Percentiles rank a stretch among this genome's conserved stretches.
Evolutionary conservation across 1,140 invertebrate species (phyloP).

Genomic region (Pectinophora gossypiella): DNA sequence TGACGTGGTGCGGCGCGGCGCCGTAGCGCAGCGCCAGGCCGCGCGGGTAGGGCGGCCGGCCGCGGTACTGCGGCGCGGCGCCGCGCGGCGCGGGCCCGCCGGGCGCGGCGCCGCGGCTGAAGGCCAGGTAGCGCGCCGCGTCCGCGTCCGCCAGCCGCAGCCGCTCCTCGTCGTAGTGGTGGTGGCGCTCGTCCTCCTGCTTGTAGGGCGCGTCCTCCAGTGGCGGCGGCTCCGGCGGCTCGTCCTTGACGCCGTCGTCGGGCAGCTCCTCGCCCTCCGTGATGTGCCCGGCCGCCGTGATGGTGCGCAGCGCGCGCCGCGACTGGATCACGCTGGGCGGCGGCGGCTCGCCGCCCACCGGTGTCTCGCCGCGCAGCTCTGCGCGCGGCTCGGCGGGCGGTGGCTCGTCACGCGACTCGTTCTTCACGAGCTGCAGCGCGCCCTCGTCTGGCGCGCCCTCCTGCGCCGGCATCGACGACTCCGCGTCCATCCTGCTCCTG

Average conservation of each 20-base stretch:
- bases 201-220: constrained; percentile 42
- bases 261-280: constrained; percentile 59
- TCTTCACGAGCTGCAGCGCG: constrained; percentile 54
- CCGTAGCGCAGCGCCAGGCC: constrained; percentile 48
- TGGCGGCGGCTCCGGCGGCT: constrained; percentile 42
- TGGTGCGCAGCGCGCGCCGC: constrained; percentile 76
- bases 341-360: constrained; percentile 8
- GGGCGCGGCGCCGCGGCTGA: constrained; percentile 52
- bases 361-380: neutral
- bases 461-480: constrained; percentile 23
- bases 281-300: constrained; percentile 78
- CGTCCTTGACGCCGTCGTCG: constrained; percentile 59
- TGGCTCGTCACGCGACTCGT: constrained; percentile 30
- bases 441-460: constrained; percentile 22
- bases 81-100: constrained; percentile 34
- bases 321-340: constrained; percentile 70
- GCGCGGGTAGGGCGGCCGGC: constrained; percentile 33
- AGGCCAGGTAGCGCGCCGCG: constrained; percentile 54
- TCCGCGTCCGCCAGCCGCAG: constrained; percentile 50
- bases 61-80: constrained; percentile 38
- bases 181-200: constrained; percentile 30
- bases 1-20: constrained; percentile 46
- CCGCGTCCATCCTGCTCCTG: no score
- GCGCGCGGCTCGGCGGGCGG: constrained; percentile 15
- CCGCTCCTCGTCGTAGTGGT: constrained; percentile 56